Conservation (phyloP, 1,140 invertebrate species). For the Drosophila guanche region DNA sequence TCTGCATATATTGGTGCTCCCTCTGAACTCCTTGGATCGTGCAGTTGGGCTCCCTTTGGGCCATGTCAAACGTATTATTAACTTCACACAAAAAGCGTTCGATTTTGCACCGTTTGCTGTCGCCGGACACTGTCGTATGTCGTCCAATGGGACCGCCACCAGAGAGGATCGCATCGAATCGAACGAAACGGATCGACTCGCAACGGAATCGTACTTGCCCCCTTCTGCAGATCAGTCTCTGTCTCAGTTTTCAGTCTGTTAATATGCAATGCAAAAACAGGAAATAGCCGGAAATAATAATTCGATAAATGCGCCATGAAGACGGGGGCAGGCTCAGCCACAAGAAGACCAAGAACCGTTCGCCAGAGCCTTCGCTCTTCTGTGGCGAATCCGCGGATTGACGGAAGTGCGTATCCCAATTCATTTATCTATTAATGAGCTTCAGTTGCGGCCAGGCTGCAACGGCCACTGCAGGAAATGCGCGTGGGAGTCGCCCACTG, state of each 20-base stretch:
- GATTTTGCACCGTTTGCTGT: constrained; percentile 83
- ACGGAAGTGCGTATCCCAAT: constrained; percentile 72
- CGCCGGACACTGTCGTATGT: constrained; percentile 74
- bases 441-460: neutral
- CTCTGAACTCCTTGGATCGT: neutral
- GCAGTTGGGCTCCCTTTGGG: constrained; percentile 19
- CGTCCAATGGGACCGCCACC: constrained; percentile 66
- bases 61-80: constrained; percentile 84
- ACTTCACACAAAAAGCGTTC: constrained; percentile 83
- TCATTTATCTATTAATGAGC: constrained; percentile 69
- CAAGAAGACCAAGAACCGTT: constrained; percentile 22
- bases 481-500: constrained; percentile 58
- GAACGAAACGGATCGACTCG: too few relatives aligned
- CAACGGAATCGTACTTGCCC: neutral
- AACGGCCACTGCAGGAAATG: constrained; percentile 43
- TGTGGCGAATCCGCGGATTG: constrained; percentile 54
- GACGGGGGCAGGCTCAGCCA: constrained; percentile 29
- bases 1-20: constrained; percentile 72
- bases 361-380: constrained; percentile 30
- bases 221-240: constrained; percentile 4
- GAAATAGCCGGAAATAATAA: constrained; percentile 80
- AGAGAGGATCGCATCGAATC: constrained; percentile 22
- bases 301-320: constrained; percentile 79
- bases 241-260: neutral
- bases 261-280: constrained; percentile 40